Evolutionary conservation across 2,797 vertebrate species (phyloP).

Genomic region (Anabas testudineus): DNA sequence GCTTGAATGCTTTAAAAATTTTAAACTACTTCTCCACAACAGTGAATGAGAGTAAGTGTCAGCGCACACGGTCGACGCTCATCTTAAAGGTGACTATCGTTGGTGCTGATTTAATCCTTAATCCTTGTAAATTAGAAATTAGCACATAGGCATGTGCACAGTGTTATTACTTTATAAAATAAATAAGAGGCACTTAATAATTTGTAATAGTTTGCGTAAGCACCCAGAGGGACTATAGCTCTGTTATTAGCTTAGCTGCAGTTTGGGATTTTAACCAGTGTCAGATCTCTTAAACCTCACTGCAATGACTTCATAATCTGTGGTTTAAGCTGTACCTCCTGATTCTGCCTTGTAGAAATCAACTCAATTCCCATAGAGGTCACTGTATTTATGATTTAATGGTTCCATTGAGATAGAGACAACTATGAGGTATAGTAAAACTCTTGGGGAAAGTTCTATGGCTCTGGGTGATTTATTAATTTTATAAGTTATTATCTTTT

Average conservation of each 20-base stretch:
- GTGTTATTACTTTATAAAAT: neutral
- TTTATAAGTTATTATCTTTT: neutral
- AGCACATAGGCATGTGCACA: neutral
- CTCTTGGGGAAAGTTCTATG: neutral
- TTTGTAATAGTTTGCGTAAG: neutral
- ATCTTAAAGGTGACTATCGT: neutral
- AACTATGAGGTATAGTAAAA: neutral
- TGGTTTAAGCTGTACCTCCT: neutral
- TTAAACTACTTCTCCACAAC: neutral
- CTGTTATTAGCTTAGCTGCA: constrained; percentile 2
- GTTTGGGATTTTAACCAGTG: constrained; percentile 5
- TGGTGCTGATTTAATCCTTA: neutral
- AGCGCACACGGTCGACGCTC: too few species aligned
- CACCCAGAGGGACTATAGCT: neutral
- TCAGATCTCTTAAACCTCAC: neutral
- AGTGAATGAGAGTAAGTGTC: neutral
- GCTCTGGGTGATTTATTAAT: neutral
- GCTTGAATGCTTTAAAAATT: neutral
- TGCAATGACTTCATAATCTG: neutral
- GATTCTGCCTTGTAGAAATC: neutral
- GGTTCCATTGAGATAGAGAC: neutral
- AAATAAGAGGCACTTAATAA: neutral
- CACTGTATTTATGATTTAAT: neutral
- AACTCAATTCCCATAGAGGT: neutral
- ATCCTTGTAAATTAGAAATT: neutral